Evolutionary conservation across 53 echinoderm and acorn worm species (phyloP), one percentile per base, ranked within the genome.

Genomic region (Mesocentrotus franciscanus): DNA sequence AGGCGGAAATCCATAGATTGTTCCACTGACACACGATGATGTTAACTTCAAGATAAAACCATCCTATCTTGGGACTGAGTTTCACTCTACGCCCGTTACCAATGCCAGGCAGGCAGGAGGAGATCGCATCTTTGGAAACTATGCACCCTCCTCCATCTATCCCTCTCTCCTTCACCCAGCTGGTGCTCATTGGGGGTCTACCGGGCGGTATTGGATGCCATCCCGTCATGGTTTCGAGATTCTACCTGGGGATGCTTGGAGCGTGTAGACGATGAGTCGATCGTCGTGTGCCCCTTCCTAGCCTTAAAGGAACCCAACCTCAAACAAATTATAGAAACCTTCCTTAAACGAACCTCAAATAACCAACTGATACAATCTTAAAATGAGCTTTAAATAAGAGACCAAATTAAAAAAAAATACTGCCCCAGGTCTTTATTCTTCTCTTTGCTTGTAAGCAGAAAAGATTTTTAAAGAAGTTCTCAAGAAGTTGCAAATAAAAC

Each of bases 231-330:
- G 56, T 85, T 57, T 57, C 85, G 8, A 85, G 85, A 26, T 55
- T 39, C 14, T 85, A 85, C 85, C 85, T 85, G 85, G 85, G 85
- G 85, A 85, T 85, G 85, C 49, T 24, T 56, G 85, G 85, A 85
- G 85, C 85, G 85, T 57, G 22, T 30, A 85, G 85, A 85, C 85
- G 85, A 85, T 85, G 85, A 85, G 85, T 85, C 55, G 85, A 76
- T 76, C 33, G 30, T 30, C n/a, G 26, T 27, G 61, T 76, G 15
- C 76, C 30, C 76, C 76, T 32, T 76, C 33, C 76, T 75, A 32
- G 76, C 15, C 76, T 76, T 76, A 76, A 76, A 76, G 76, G 76
- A 76, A 4, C 49, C 49, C 49, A 49, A 6, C 49, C 49, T 49
- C 49, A 49, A 49, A 49, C 49, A 4, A 5, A 7, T 5, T 49